Evolutionary conservation across 37 sponge, comb jelly and placozoan genomes (phyloP), one percentile per base, ranked within the genome.

Genomic region (Diacarnus erythraeanus): DNA sequence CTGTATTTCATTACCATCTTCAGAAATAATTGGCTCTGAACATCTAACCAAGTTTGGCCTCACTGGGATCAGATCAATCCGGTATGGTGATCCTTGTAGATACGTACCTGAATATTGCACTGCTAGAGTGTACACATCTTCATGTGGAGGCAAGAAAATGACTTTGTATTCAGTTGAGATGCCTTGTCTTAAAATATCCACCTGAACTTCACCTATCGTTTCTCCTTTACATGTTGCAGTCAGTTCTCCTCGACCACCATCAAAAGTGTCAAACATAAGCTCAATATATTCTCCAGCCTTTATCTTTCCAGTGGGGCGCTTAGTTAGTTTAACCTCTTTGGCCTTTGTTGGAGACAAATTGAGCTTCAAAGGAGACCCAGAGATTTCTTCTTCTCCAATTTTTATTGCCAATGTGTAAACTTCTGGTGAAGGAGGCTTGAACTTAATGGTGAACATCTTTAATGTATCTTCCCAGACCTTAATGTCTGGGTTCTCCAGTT

Each of bases 21-120:
- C 23, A 31, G 79, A 73, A 5, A 59, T 20, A 23, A 30, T 36
- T 17, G 78, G 81, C 40, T 65, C 66, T 1, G 68, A 78, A 38
- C 70, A 85, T 27, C 35, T 66, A 18, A 92, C 93, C 8, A 42
- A 67, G 47, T 18, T 29, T 26, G 78, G 43, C 1, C 39, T 23
- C 0, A 83, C 44, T 25, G 89, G 90, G 30, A 64, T 71, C 18
- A 91, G 59, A 69, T 83, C 75, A n/a, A 91, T 73, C 18, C 64
- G 66, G 69, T 73, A 91, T 18, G 91, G 91, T 23, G 91, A 91
- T 1, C 87, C 83, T 22, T 57, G 63, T 31, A 91, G 60, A 42
- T 57, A 44, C 10, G 72, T 38, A 6, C 70, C 83, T 4, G 40
- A 38, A 71, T 75, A 91, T 38, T 38, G 27, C 23, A 91, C 83